Conservation (phyloP, 2,113 vertebrate species). For the Melanerpes aurifrons region DNA sequence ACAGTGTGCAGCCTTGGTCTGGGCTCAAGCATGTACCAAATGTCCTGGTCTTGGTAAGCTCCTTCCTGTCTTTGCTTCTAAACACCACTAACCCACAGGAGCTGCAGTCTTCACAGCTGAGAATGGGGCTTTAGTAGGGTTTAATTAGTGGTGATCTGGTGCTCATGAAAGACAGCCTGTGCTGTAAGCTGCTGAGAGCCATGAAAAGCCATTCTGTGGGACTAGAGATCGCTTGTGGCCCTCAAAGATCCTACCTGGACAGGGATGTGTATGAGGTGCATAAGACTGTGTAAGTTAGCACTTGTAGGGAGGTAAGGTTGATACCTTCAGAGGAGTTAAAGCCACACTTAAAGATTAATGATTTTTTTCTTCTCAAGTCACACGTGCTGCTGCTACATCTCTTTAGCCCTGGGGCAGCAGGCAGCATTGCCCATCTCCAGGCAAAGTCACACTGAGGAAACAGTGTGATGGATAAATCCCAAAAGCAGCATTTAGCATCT, state of each 20-base stretch:
- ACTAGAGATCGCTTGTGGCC: not conserved
- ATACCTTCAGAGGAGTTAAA: not conserved
- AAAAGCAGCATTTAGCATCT: not conserved
- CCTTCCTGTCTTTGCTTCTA: not conserved
- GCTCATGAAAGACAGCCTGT: not conserved
- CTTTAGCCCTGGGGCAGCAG: not conserved
- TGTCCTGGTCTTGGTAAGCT: not conserved
- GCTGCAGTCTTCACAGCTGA: not conserved
- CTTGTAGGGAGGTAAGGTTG: not conserved
- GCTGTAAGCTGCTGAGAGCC: not conserved
- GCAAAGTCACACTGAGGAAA: not conserved
- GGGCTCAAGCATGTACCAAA: not conserved
- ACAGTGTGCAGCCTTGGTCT: accelerated
- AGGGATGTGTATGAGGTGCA: no score
- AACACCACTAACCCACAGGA: not conserved
- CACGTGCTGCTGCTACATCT: not conserved
- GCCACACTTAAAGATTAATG: not conserved
- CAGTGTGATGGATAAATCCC: not conserved
- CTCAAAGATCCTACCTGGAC: not conserved
- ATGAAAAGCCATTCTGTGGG: not conserved
- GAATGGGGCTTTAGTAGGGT: not conserved
- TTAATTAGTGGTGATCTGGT: not conserved
- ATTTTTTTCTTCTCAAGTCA: not conserved
- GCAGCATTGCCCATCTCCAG: not conserved
- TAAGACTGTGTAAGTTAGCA: no score